Evolutionary conservation across 1,140 invertebrate species (phyloP), one percentile per base, ranked within the genome.

Genomic region (Oncopeltus fasciatus): DNA sequence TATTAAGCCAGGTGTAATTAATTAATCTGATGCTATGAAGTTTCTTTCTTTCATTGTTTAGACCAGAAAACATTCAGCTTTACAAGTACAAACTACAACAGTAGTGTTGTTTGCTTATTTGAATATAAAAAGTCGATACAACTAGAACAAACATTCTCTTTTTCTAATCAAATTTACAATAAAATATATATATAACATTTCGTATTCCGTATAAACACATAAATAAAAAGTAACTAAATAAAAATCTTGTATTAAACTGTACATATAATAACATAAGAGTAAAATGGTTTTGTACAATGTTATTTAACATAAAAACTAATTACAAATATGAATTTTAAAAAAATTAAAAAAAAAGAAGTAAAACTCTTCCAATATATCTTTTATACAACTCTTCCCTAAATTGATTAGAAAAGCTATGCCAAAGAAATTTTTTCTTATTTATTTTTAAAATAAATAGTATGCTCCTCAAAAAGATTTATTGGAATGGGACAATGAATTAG

Each of bases 221-320:
- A 64, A 64, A 64, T 64, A 64, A 60, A 29, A 49, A 26, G 29
- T 64, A 60, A 64, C 63, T 60, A 59, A 64, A 64, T 64, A 64
- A 64, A 59, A 64, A 64, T 64, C 47, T 63, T 64, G 57, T 60
- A 58, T 29, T 59, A 56, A 60, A 24, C 49, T 59, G 21, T 59
- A 64, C 47, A 64, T 26, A 60, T 38, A 51, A 47, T 44, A 64
- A 57, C 43, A 57, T 27, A 62, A 57, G n/a, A 62, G 46, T 18
- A 51, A 60, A 56, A 64, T 64, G 63, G 63, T 64, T 64, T 64
- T 64, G 63, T 64, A 64, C 63, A 64, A 58, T 46, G 33, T 59
- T 59, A 47, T 46, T 44, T 59, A 59, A 59, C 20, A 43, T 59
- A 28, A n/a, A n/a, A 44, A 59, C 20, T 46, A 59, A 38, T 44